Conservation (phyloP, 1,140 invertebrate species). For the Nasonia giraulti region DNA sequence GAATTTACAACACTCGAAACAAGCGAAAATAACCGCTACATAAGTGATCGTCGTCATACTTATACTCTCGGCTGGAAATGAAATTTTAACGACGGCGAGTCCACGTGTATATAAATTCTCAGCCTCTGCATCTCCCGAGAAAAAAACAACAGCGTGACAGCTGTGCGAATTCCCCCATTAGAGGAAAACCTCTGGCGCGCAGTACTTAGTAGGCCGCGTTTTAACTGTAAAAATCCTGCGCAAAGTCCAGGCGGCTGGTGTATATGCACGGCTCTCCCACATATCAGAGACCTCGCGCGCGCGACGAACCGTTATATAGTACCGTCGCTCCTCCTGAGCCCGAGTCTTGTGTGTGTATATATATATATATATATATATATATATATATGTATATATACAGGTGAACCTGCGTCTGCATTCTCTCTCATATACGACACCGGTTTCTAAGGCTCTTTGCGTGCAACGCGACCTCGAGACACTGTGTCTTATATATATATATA, state of each 20-base stretch:
- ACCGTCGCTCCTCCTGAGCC: neutral
- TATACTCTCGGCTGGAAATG: too few relatives aligned
- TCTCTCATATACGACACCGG: neutral
- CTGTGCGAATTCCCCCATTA: neutral
- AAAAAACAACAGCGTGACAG: neutral
- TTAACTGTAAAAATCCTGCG: constrained; percentile 13
- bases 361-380: too few relatives aligned
- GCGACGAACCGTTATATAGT: neutral
- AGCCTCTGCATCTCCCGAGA: too few relatives aligned
- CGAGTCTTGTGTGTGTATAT: too few relatives aligned
- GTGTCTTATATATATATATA: too few relatives aligned
- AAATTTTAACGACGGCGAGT: too few relatives aligned
- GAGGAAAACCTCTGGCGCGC: neutral
- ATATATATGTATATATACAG: neutral
- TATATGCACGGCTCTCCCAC: too few relatives aligned
- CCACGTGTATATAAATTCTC: too few relatives aligned
- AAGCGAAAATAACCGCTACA: too few relatives aligned
- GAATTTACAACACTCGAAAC: too few relatives aligned
- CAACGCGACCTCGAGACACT: neutral
- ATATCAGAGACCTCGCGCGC: neutral
- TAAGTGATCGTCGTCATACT: too few relatives aligned
- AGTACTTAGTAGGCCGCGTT: constrained; percentile 3
- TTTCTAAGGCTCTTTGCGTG: constrained; percentile 6
- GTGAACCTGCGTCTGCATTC: neutral
- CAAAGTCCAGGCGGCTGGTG: too few relatives aligned